Evolutionary conservation across 2,888 invertebrate species (phyloP).

Genomic region (Laspeyria flexula): DNA sequence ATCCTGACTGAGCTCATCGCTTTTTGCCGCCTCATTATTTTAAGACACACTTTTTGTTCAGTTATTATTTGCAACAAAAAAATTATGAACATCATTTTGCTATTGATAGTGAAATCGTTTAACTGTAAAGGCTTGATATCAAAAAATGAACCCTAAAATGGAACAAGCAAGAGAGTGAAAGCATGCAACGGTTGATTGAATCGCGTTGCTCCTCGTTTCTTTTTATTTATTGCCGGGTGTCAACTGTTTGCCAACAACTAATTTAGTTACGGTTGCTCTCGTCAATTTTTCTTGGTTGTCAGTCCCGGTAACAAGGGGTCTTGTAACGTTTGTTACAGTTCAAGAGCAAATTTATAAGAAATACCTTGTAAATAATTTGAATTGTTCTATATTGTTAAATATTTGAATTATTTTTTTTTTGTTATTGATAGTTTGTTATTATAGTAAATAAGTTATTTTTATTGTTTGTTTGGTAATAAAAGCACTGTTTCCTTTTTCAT

Average conservation of each 20-base stretch:
- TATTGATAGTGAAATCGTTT: slow-evolving; percentile 45
- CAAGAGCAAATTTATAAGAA: not conserved
- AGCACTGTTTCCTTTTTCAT: too few species aligned
- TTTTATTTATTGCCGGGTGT: slow-evolving; percentile 63
- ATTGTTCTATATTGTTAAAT: not conserved
- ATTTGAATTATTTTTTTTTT: not conserved
- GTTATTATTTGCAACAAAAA: slow-evolving; percentile 18
- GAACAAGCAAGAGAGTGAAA: slow-evolving; percentile 72
- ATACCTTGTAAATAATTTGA: slow-evolving; percentile 1
- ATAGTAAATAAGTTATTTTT: too few species aligned
- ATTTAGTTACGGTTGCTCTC: slow-evolving; percentile 56
- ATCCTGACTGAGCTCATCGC: not conserved
- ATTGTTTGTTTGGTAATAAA: not conserved
- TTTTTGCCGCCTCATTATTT: slow-evolving; percentile 11
- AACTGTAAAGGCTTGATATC: slow-evolving; percentile 37
- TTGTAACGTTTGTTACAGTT: slow-evolving; percentile 10
- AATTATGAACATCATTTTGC: slow-evolving; percentile 13
- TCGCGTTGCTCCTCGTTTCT: slow-evolving; percentile 60
- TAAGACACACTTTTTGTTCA: slow-evolving; percentile 6
- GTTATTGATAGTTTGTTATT: not conserved
- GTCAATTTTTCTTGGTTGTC: slow-evolving; percentile 50
- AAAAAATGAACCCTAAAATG: slow-evolving; percentile 53
- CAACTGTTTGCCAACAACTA: slow-evolving; percentile 64
- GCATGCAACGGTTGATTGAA: slow-evolving; percentile 71
- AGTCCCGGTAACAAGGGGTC: slow-evolving; percentile 3